A percentile compares a stretch with the other conserved stretches of the same genome.
phyloP scores from a whole-genome alignment of 2,113 vertebrate genomes.

The Brachypteracias leptosomus region DNA sequence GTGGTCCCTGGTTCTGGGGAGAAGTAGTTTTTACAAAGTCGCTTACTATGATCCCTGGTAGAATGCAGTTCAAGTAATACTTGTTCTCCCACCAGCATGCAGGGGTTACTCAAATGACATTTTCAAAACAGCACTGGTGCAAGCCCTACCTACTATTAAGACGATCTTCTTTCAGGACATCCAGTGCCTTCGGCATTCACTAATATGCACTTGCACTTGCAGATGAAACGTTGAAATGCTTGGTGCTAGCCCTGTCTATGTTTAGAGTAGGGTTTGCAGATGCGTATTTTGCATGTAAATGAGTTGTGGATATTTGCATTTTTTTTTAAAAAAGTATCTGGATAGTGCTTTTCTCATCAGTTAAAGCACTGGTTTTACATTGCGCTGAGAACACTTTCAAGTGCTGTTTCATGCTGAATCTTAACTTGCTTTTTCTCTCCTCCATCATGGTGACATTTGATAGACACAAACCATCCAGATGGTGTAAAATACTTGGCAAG shows the following conservation, averaged over 20 bases:
- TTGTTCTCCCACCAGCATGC: neutral
- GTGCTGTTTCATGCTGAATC: neutral
- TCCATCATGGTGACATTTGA: neutral
- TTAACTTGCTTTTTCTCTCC: neutral
- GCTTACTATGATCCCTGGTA: neutral
- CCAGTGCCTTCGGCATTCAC: neutral
- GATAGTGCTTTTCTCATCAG: neutral
- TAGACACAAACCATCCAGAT: neutral
- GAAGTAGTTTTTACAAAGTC: neutral
- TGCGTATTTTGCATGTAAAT: neutral
- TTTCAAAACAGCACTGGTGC: neutral
- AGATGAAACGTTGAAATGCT: neutral
- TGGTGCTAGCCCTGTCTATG: neutral
- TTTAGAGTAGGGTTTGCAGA: neutral
- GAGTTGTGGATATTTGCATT: neutral
- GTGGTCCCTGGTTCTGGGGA: neutral
- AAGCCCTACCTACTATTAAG: neutral
- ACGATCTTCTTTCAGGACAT: neutral
- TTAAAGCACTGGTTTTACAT: neutral
- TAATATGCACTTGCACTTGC: neutral
- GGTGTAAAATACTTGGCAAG: fast-evolving
- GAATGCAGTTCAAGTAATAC: neutral
- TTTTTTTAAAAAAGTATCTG: neutral
- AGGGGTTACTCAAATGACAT: neutral
- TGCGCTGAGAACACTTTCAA: neutral